These are phyloP conservation scores for Zaprionus davidi DNA, from an alignment of 1,140 invertebrate species.

Conservation along the genomic window DNA sequence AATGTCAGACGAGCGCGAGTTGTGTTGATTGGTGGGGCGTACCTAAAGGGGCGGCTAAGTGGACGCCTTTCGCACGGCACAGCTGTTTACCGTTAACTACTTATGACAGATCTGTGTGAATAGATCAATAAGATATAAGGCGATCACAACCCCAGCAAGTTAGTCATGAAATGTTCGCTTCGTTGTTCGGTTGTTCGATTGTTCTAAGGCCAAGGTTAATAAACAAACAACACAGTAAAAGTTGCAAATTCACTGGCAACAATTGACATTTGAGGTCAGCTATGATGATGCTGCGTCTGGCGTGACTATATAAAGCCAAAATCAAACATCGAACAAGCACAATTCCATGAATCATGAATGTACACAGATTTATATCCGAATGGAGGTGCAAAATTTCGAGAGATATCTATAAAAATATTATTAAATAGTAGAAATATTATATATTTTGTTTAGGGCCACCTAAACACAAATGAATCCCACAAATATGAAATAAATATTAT, in stretches of 20 bases:
- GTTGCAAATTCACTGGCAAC: slow-evolving; percentile 38
- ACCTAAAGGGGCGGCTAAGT: slow-evolving; percentile 25
- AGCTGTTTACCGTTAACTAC: slow-evolving; percentile 65
- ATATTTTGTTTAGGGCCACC: neutral
- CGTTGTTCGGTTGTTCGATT: slow-evolving; percentile 24
- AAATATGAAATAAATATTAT: neutral
- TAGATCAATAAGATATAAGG: slow-evolving; percentile 18
- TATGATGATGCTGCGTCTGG: slow-evolving; percentile 43
- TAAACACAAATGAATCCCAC: neutral
- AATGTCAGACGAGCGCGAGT: slow-evolving; percentile 50
- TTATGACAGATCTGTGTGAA: slow-evolving; percentile 48
- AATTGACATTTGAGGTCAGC: slow-evolving; percentile 73
- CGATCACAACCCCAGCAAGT: neutral
- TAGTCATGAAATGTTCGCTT: slow-evolving; percentile 31
- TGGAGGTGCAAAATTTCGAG: slow-evolving; percentile 20
- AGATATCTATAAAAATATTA: neutral
- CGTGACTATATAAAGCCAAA: slow-evolving; percentile 73
- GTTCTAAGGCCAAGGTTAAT: slow-evolving; percentile 73
- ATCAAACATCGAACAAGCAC: slow-evolving; percentile 21
- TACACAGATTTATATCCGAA: slow-evolving; percentile 25
- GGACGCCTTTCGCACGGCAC: slow-evolving; percentile 23
- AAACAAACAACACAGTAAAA: slow-evolving; percentile 65
- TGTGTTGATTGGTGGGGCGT: slow-evolving; percentile 17
- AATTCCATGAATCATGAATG: slow-evolving; percentile 33
- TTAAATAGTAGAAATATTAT: neutral